Percentiles rank a stretch among this genome's conserved stretches.
These are phyloP conservation scores for Orientallactaga bullata DNA, from an alignment of 2,113 vertebrate species.

Conservation along the genomic window DNA sequence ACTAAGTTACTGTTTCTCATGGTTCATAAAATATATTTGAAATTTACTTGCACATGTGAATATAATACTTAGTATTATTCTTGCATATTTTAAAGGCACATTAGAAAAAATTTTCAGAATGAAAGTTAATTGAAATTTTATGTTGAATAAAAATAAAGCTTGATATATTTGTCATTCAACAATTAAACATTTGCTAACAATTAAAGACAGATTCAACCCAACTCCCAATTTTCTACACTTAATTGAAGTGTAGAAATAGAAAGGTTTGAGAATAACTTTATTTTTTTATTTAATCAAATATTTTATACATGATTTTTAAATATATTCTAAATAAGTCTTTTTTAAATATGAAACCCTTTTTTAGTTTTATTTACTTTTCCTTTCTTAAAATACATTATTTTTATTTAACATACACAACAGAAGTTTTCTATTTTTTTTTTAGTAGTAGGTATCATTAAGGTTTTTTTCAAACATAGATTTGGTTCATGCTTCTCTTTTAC, in stretches of 20 bases:
- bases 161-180: conserved; percentile 37
- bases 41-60: conserved; percentile 35
- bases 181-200: conserved; percentile 56
- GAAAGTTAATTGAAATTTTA: conserved; percentile 32
- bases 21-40: conserved; percentile 19
- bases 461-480: too few relatives aligned
- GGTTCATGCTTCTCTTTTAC: too few relatives aligned
- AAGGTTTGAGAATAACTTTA: conserved; percentile 32
- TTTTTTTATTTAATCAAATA: not conserved
- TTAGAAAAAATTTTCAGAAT: conserved; percentile 14
- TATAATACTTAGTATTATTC: not conserved
- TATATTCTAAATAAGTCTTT: too few relatives aligned
- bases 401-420: too few relatives aligned
- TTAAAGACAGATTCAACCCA: conserved; percentile 60
- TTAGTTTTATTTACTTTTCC: too few relatives aligned
- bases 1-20: conserved; percentile 19
- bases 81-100: conserved; percentile 6
- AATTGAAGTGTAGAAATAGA: conserved; percentile 75
- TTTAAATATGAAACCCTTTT: too few relatives aligned
- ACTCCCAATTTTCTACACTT: conserved; percentile 58
- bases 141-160: not conserved
- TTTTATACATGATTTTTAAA: too few relatives aligned
- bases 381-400: too few relatives aligned
- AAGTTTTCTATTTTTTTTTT: too few relatives aligned
- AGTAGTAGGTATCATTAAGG: too few relatives aligned